Conservation (phyloP, 2,888 invertebrate genomes). For the Norana najaformis region DNA sequence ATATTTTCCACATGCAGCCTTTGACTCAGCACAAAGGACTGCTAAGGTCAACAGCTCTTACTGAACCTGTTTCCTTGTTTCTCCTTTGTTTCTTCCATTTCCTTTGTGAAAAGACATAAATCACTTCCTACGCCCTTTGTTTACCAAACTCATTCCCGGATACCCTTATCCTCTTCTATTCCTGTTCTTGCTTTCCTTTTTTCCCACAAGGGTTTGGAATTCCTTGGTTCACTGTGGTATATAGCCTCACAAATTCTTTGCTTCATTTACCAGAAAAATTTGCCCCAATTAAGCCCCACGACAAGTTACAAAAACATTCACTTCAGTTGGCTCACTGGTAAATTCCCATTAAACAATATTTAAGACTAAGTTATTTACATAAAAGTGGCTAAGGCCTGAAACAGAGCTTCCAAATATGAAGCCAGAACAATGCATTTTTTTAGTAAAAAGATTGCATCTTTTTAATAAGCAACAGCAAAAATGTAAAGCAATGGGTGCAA, state of each 20-base stretch:
- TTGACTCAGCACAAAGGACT: background rate
- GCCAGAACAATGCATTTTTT: background rate
- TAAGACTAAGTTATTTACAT: too few species aligned
- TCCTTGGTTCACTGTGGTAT: background rate
- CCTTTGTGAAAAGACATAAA: background rate
- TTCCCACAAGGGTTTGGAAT: too few species aligned
- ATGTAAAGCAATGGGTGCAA: background rate
- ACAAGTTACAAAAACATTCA: background rate
- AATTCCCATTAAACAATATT: background rate
- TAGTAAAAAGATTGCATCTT: background rate
- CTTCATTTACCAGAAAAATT: background rate
- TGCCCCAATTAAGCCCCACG: background rate
- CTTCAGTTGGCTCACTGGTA: background rate
- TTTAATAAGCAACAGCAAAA: background rate
- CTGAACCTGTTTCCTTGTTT: background rate
- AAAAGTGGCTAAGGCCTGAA: background rate
- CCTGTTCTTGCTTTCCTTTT: background rate
- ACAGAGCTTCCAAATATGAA: background rate
- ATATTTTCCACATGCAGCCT: background rate
- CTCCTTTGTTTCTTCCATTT: background rate
- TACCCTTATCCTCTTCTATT: background rate
- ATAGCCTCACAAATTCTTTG: background rate
- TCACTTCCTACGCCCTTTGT: background rate
- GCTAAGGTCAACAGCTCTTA: background rate
- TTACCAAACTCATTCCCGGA: background rate